Conservation (phyloP, 2,888 invertebrate species). For the Epinotia nisella region DNA sequence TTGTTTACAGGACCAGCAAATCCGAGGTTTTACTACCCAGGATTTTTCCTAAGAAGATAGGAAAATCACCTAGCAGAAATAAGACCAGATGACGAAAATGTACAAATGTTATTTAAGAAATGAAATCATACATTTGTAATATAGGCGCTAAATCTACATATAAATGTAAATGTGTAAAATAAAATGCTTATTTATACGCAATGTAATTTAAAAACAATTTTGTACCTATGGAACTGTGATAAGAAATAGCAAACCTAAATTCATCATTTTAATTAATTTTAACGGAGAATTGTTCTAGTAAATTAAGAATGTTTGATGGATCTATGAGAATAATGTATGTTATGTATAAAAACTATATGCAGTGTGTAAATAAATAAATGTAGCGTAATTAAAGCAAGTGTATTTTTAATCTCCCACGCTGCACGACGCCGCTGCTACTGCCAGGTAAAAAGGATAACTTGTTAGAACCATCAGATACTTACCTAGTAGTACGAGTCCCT, state of each 20-base stretch:
- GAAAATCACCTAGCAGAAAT: slow-evolving; percentile 33
- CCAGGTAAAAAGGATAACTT: not conserved
- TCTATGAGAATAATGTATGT: slow-evolving; percentile 36
- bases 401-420: slow-evolving; percentile 9
- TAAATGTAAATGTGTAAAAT: slow-evolving; percentile 31
- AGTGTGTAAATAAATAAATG: slow-evolving; percentile 37
- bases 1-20: slow-evolving; percentile 57
- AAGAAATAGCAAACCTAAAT: slow-evolving; percentile 40
- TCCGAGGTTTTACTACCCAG: slow-evolving; percentile 62
- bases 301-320: slow-evolving; percentile 31
- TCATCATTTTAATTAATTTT: slow-evolving; percentile 39
- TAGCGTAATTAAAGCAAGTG: not conserved
- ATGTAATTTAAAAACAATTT: slow-evolving; percentile 19
- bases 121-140: slow-evolving; percentile 40
- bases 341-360: slow-evolving; percentile 2
- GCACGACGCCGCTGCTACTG: not conserved
- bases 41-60: slow-evolving; percentile 61
- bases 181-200: slow-evolving; percentile 32
- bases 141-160: slow-evolving; percentile 27
- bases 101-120: slow-evolving; percentile 43
- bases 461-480: not conserved
- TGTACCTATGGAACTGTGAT: slow-evolving; percentile 45
- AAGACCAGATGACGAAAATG: slow-evolving; percentile 37
- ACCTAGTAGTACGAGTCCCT: too few relatives aligned
- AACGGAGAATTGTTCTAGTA: slow-evolving; percentile 20